These are phyloP conservation scores for Brachyalestes nurse DNA, from an alignment of 2,797 vertebrate genomes.

Conservation along the genomic window DNA sequence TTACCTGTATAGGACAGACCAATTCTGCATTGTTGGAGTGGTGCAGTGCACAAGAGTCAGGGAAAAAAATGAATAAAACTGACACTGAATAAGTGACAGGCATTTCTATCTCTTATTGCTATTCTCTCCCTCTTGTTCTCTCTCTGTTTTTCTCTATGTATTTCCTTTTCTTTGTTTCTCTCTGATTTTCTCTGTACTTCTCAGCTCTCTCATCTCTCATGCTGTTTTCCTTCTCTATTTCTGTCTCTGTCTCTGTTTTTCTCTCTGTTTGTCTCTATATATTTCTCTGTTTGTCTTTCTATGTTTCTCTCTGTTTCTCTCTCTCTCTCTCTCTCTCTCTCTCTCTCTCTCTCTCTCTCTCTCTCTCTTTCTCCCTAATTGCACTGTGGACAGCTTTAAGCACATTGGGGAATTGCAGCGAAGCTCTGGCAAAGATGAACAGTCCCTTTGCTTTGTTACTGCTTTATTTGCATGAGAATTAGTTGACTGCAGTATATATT, in stretches of 20 bases:
- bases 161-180: not conserved
- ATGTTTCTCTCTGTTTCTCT: not conserved
- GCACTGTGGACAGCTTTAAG: conserved; percentile 77
- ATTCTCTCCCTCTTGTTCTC: conserved; percentile 60
- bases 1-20: too few relatives aligned
- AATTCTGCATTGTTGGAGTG: conserved; percentile 68
- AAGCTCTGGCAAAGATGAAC: conserved; percentile 79
- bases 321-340: conserved; percentile 67
- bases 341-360: conserved; percentile 54
- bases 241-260: conserved; percentile 14
- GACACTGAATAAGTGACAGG: conserved; percentile 87
- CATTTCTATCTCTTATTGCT: conserved; percentile 64
- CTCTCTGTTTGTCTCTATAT: conserved; percentile 66
- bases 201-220: not conserved
- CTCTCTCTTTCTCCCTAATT: conserved; percentile 75
- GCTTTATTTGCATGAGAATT: conserved; percentile 88
- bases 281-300: conserved; percentile 60
- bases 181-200: too few relatives aligned
- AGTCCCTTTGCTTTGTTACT: conserved; percentile 73
- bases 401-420: conserved; percentile 83
- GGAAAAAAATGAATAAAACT: conserved; percentile 83
- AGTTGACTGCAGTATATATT: conserved; percentile 78
- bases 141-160: conserved; percentile 46
- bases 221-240: not conserved
- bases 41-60: conserved; percentile 70